Evolutionary conservation across 2,888 invertebrate species (phyloP).

Genomic region (Eupithecia insigniata): DNA sequence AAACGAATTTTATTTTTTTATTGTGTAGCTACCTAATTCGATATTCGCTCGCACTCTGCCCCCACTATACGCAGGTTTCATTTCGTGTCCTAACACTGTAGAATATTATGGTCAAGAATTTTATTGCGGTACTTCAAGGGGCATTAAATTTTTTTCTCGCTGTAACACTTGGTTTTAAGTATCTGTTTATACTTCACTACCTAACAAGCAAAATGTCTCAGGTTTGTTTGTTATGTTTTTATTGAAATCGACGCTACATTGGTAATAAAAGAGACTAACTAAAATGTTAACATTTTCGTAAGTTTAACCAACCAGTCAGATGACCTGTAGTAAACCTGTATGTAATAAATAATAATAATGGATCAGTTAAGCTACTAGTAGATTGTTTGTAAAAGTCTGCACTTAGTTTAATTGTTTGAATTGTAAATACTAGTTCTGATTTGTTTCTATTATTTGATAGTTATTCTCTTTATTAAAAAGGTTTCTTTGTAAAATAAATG

Average conservation of each 20-base stretch:
- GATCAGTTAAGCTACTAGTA: too few relatives aligned
- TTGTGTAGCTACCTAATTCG: background rate
- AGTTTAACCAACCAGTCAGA: background rate
- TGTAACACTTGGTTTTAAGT: conserved; percentile 28
- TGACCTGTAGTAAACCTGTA: background rate
- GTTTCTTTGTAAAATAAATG: too few relatives aligned
- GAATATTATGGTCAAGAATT: conserved; percentile 61
- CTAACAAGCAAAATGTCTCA: conserved; percentile 6
- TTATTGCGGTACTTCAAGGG: conserved; percentile 60
- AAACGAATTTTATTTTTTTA: too few relatives aligned
- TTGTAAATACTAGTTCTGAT: too few relatives aligned
- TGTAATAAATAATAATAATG: too few relatives aligned
- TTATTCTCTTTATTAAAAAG: too few relatives aligned
- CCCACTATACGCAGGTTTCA: conserved; percentile 45
- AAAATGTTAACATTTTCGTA: background rate
- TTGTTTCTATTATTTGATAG: too few relatives aligned
- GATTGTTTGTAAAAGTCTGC: too few relatives aligned
- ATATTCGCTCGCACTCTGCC: conserved; percentile 38
- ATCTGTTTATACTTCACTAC: conserved; percentile 22
- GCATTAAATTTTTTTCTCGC: conserved; percentile 50
- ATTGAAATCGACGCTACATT: background rate
- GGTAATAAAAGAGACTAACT: background rate
- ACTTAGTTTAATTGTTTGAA: too few relatives aligned
- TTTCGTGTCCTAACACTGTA: conserved; percentile 56
- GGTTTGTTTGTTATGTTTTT: background rate